A percentile compares a stretch with the other conserved stretches of the same genome.
Conservation (phyloP, 2,113 vertebrate genomes). For the Podocnemis expansa region DNA sequence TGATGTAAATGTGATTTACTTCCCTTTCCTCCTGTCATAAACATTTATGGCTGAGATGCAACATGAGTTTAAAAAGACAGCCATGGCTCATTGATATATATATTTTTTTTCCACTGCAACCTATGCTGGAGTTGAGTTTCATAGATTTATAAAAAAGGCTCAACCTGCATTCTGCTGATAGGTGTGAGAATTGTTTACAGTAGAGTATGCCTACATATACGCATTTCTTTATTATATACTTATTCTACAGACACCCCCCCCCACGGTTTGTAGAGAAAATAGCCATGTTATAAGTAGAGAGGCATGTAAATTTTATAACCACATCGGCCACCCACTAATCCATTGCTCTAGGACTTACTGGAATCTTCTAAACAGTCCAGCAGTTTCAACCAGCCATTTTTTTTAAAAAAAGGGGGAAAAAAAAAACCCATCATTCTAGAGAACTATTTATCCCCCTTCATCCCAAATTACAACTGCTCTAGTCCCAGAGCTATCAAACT, state of each 20-base stretch:
- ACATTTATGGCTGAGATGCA: slow-evolving; percentile 19
- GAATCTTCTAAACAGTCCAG: not conserved
- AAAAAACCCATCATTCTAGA: not conserved
- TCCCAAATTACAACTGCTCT: not conserved
- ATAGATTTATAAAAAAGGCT: not conserved
- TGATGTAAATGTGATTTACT: slow-evolving; percentile 65
- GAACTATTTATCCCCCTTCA: not conserved
- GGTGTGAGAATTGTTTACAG: not conserved
- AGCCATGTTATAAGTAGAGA: not conserved
- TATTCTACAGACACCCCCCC: fast-evolving
- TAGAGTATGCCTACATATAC: not conserved
- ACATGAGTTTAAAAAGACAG: slow-evolving; percentile 3
- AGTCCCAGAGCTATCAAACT: not conserved
- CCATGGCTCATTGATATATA: not conserved
- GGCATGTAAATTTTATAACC: not conserved
- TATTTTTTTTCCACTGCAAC: not conserved
- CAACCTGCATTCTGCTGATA: not conserved
- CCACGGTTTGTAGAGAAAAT: not conserved
- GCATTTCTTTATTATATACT: not conserved
- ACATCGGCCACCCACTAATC: not conserved
- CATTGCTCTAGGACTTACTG: not conserved
- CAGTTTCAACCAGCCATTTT: not conserved
- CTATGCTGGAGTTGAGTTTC: not conserved
- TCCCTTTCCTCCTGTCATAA: slow-evolving; percentile 44
- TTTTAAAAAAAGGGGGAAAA: too few relatives aligned